A percentile compares a stretch with the other conserved stretches of the same genome.
Conservation (phyloP, 2,797 vertebrate genomes). For the Siniperca scherzeri region DNA sequence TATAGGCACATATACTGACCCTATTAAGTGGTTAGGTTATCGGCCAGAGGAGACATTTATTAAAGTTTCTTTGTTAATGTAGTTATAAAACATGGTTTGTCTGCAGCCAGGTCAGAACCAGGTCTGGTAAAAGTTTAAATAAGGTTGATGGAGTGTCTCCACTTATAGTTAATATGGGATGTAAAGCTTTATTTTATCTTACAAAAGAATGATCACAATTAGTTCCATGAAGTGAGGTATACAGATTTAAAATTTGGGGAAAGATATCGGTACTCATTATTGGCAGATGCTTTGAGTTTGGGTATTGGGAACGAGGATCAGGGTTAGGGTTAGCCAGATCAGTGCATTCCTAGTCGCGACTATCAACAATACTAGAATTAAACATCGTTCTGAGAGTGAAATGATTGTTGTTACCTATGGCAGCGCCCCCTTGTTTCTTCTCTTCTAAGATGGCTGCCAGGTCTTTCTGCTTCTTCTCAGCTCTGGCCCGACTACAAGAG, state of each 20-base stretch:
- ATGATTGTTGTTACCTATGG: constrained; percentile 89
- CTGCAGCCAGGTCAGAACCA: not conserved
- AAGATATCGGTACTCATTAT: not conserved
- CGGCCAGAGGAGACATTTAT: not conserved
- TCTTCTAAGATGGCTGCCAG: constrained; percentile 96
- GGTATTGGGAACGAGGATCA: not conserved
- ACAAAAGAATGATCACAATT: not conserved
- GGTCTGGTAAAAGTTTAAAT: no score
- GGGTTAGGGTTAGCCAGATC: not conserved
- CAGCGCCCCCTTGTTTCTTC: constrained; percentile 96
- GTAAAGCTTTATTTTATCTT: no score
- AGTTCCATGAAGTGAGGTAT: not conserved
- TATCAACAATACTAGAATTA: not conserved
- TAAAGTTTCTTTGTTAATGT: no score
- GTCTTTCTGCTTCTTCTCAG: constrained; percentile 89
- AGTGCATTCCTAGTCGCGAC: not conserved
- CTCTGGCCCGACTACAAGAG: constrained; percentile 82
- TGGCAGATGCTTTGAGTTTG: not conserved
- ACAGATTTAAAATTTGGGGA: not conserved
- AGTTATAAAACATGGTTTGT: not conserved
- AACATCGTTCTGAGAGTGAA: not conserved
- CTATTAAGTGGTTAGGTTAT: not conserved
- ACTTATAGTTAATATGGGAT: no score
- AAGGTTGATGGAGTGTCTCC: no score
- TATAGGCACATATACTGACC: not conserved